Evolutionary conservation across 2,797 vertebrate genomes (phyloP).

Genomic region (Sebastolobus altivelis): DNA sequence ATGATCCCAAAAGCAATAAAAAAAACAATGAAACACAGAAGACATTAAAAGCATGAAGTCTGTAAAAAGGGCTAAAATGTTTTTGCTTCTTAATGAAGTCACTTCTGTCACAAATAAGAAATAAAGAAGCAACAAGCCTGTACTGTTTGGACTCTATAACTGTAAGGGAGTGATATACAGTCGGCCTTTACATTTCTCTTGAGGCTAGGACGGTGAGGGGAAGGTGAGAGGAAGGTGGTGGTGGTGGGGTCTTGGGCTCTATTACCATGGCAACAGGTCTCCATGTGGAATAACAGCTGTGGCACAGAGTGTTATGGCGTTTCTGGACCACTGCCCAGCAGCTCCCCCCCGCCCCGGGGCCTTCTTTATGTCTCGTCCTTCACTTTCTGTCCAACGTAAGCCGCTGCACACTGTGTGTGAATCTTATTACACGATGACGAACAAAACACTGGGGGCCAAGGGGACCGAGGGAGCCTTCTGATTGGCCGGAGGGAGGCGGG

Average conservation of each 20-base stretch:
- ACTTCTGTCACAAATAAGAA: neutral
- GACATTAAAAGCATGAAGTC: neutral
- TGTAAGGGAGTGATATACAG: neutral
- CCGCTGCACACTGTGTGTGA: slow-evolving; percentile 33
- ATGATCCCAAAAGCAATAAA: neutral
- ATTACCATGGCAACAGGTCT: slow-evolving; percentile 63
- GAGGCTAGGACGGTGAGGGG: neutral
- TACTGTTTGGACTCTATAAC: neutral
- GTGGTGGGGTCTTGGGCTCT: slow-evolving; percentile 16
- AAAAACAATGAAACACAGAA: neutral
- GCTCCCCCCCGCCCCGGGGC: neutral
- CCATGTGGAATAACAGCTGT: slow-evolving; percentile 60
- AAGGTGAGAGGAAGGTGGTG: neutral
- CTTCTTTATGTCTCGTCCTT: slow-evolving; percentile 42
- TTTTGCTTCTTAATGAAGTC: neutral
- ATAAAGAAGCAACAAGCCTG: neutral
- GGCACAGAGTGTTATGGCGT: slow-evolving; percentile 55
- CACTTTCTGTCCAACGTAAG: slow-evolving; percentile 30
- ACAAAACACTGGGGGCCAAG: slow-evolving; percentile 50
- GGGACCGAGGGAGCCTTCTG: slow-evolving; percentile 8
- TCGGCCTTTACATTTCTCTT: slow-evolving; percentile 1
- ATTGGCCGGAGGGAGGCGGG: slow-evolving; percentile 61
- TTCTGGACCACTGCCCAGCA: slow-evolving; percentile 40
- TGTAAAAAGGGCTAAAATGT: neutral
- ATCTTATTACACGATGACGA: slow-evolving; percentile 58